phyloP scores from a whole-genome alignment of 2,797 vertebrate species.

The Centroberyx gerrardi region DNA sequence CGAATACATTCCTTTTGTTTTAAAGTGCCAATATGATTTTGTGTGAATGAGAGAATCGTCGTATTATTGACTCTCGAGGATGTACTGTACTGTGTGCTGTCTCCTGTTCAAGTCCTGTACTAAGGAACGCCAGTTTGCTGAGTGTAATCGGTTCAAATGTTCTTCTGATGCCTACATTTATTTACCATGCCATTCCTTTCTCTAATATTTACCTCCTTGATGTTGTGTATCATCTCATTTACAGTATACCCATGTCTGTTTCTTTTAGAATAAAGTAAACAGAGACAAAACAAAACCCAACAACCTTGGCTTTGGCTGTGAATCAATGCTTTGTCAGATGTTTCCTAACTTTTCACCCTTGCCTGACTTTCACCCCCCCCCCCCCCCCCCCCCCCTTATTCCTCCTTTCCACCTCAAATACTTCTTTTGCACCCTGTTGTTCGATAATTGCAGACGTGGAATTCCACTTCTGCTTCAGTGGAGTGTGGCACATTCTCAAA shows the following conservation, averaged over 20 bases:
- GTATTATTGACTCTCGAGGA: conserved; percentile 65
- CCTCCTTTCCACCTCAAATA: conserved; percentile 62
- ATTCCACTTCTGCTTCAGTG: conserved; percentile 83
- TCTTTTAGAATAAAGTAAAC: conserved; percentile 87
- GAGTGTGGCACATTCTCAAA: conserved; percentile 66
- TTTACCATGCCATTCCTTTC: conserved; percentile 76
- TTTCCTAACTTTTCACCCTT: conserved; percentile 60
- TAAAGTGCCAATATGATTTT: conserved; percentile 64
- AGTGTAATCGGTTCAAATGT: conserved; percentile 67
- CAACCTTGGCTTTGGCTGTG: conserved; percentile 8
- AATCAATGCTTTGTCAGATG: conserved; percentile 51
- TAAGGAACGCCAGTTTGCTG: conserved; percentile 70
- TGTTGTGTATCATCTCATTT: conserved; percentile 83
- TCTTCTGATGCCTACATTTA: conserved; percentile 73
- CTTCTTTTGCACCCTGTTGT: conserved; percentile 78
- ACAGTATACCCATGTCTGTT: conserved; percentile 80
- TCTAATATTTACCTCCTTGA: conserved; percentile 81
- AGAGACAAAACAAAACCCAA: conserved; percentile 60
- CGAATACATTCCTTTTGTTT: conserved; percentile 55
- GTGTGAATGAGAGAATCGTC: conserved; percentile 73
- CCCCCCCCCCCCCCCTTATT: conserved; percentile 26
- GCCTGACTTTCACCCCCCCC: conserved; percentile 67
- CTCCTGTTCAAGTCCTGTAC: conserved; percentile 63
- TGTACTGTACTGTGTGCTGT: conserved; percentile 78
- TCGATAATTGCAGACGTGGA: conserved; percentile 81